These are phyloP conservation scores for Gobio occitaniae DNA, from an alignment of 2,797 vertebrate genomes.

Conservation along the genomic window DNA sequence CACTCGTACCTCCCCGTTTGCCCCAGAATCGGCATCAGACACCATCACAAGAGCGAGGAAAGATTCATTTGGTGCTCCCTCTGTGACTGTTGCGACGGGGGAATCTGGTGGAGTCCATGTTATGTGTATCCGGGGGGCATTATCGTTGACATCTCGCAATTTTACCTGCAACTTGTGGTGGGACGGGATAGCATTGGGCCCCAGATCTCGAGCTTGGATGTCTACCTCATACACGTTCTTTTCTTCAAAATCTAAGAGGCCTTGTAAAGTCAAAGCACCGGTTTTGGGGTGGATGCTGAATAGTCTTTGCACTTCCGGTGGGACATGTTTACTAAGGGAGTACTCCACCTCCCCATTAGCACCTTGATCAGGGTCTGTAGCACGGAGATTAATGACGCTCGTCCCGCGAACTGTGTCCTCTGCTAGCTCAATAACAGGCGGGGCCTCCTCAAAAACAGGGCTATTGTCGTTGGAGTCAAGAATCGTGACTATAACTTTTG, in stretches of 20 bases:
- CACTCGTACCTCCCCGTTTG: conserved; percentile 83
- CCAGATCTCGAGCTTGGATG: conserved; percentile 86
- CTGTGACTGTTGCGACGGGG: conserved; percentile 77
- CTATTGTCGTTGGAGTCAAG: conserved; percentile 95
- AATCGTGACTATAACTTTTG: conserved; percentile 84
- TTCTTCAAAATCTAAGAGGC: conserved; percentile 86
- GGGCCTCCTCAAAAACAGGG: conserved; percentile 85
- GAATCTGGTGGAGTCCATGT: conserved; percentile 83
- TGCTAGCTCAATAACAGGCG: conserved; percentile 79
- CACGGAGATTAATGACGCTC: conserved; percentile 83
- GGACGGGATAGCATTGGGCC: conserved; percentile 87
- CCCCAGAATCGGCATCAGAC: conserved; percentile 87
- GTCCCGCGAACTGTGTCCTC: conserved; percentile 86
- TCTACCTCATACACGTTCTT: conserved; percentile 83
- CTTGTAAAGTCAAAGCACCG: conserved; percentile 80
- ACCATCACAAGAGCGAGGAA: conserved; percentile 89
- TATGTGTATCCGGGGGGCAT: conserved; percentile 84
- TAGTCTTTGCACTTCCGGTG: conserved; percentile 79
- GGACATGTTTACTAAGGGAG: conserved; percentile 84
- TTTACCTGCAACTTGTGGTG: conserved; percentile 91
- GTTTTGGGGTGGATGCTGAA: conserved; percentile 83
- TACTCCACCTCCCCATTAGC: conserved; percentile 92
- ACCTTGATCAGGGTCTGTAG: conserved; percentile 90
- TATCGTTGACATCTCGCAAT: conserved; percentile 88
- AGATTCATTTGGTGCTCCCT: conserved; percentile 85